Evolutionary conservation across 2,113 vertebrate genomes (phyloP), one percentile per base, ranked within the genome.

Genomic region (Rafetus swinhoei): DNA sequence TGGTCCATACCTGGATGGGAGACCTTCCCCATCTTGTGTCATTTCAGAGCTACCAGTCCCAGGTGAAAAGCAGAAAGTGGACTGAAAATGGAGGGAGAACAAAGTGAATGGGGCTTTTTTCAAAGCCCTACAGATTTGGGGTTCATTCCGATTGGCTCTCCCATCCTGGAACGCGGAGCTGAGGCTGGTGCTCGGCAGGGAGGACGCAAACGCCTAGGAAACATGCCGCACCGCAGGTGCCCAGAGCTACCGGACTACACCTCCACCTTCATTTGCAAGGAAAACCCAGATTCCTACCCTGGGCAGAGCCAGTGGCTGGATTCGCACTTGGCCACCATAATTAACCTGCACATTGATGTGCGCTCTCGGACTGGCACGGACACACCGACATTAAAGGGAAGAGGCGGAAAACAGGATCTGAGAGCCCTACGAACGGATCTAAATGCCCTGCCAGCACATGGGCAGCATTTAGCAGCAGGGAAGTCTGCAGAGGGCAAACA

Each of bases 381-480:
- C 85, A 74, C 74, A 9, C 59, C 53, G 53, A 94, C 0, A 3
- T 79, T 14, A 85, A 81, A 2, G 85, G 91, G 92, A 93, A 92
- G 53, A 53, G 91, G 55, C 92, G 96, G 94, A 94, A 95, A 95
- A 92, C 50, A 84, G 95, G 87, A 93, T 91, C 83, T 84, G 94
- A 95, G 93, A 93, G 94, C 74, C 74, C 94, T 14, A 94, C 94
- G 1, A 95, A 96, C 86, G n/a, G 92, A 86, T 95, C 83, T 95
- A 97, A 97, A 97, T 90, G 95, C 94, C 95, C 90, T 5, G 88
- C 93, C 95, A 94, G 82, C 93, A 91, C 97, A 95, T 93, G 87
- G 93, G 93, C 97, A 97, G 95, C 93, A 94, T 93, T 96, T 95
- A 96, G 94, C 94, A 94, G 96, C 83, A 0, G 95, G 96, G 22